Evolutionary conservation across 2,888 invertebrate genomes (phyloP).

Genomic region (Aphodius granarius): DNA sequence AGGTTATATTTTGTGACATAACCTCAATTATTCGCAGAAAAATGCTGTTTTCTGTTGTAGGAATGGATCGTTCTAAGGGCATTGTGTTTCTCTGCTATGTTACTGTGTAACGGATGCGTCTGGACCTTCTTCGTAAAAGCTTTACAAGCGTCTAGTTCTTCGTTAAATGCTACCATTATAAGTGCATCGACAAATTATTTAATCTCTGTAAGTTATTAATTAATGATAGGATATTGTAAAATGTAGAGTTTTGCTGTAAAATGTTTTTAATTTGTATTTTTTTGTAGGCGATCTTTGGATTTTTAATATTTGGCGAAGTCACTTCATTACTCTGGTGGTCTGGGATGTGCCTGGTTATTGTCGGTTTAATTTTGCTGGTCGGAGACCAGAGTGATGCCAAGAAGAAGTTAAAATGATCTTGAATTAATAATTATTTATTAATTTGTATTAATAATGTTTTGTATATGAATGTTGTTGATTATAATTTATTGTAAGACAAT

Average conservation of each 20-base stretch:
- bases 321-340: constrained; percentile 71
- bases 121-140: constrained; percentile 66
- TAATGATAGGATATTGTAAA: not conserved
- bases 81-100: constrained; percentile 57
- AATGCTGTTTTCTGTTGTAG: constrained; percentile 41
- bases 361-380: constrained; percentile 69
- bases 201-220: constrained; percentile 59
- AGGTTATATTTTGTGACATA: constrained; percentile 38
- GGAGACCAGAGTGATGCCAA: constrained; percentile 33
- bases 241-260: constrained; percentile 20
- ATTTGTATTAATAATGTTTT: not conserved
- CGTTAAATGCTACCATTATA: constrained; percentile 64
- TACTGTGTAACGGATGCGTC: constrained; percentile 62
- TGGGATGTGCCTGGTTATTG: constrained; percentile 69
- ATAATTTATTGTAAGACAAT: no score
- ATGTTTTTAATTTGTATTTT: constrained; percentile 23
- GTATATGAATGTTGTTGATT: not conserved
- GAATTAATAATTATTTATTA: not conserved
- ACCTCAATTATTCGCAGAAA: constrained; percentile 20
- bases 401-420: not conserved
- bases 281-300: constrained; percentile 72
- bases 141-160: constrained; percentile 61
- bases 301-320: constrained; percentile 69
- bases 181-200: constrained; percentile 67
- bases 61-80: constrained; percentile 44